Base-by-base conservation (phyloP, 2,888 invertebrate species). In the Drosophila pseudotakahashii region DNA sequence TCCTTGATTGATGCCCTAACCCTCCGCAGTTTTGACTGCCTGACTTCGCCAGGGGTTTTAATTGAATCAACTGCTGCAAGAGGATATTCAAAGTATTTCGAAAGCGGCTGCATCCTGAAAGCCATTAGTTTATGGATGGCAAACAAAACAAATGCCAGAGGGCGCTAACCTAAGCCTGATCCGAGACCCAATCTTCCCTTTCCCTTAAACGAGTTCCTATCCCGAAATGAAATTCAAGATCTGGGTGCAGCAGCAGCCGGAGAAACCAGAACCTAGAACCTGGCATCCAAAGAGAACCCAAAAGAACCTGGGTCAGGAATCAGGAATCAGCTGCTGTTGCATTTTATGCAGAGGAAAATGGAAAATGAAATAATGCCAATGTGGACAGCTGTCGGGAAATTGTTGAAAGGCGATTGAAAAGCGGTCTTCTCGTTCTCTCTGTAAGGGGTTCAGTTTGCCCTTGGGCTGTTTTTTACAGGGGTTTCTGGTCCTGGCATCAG, bases 401-500 rank as follows among this genome's bases (percentile, higher is more conserved):
- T 85, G 82, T 69, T 80, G 86, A 83, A 83, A 82, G 80, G 73
- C 82, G 82, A 82, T 62, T 82, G 82, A 80, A 82, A 83, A 82
- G 86, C 82, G 72, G 83, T 80, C 78, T 73, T 71, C 72, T 66
- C 23, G 23, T 23, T 23, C 76, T 73, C 71, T 50, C 58, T 16
- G 26, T 50, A 23, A 36, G 48, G 64, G 66, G 48, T 55, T 66
- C 58, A 30, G 23, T 47, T 32, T 50, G 76, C 76, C 83, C 80
- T 76, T 79, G 69, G 57, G 60, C 68, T 44, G 57, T 71, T 73
- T 72, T 77, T 69, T 69, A 68, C 48, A 55, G 54, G 26, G 47
- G 42, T 52, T 48, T 58, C 50, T 54, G 34, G 37, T 55, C 16
- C 71, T 59, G 60, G 64, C 84, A 79, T 74, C 75, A 60, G 19